A percentile compares a stretch with the other conserved stretches of the same genome.
phyloP scores from a whole-genome alignment of 2,888 invertebrate genomes.

The Hipparchia semele region DNA sequence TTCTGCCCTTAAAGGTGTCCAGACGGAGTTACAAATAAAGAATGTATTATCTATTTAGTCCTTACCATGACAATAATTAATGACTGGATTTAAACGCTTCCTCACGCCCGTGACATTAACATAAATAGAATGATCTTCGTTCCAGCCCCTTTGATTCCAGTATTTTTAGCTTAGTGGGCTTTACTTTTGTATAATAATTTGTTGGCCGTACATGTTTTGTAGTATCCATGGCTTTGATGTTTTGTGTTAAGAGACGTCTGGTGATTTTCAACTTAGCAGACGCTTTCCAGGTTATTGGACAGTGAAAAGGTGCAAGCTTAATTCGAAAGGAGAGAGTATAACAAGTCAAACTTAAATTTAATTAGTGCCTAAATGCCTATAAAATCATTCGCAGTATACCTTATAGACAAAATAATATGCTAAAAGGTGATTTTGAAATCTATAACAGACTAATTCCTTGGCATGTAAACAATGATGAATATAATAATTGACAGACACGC shows the following conservation, averaged over 20 bases:
- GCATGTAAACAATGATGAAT: conserved; percentile 9
- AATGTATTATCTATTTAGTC: conserved; percentile 82
- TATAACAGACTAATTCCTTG: not conserved
- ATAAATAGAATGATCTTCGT: conserved; percentile 81
- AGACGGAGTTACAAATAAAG: conserved; percentile 75
- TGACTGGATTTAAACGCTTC: conserved; percentile 83
- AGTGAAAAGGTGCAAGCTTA: conserved; percentile 17
- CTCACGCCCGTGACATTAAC: conserved; percentile 83
- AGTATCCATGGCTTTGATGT: conserved; percentile 78
- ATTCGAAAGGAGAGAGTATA: conserved; percentile 6
- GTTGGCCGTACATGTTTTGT: conserved; percentile 63
- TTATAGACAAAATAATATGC: not conserved
- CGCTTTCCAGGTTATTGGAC: conserved; percentile 37
- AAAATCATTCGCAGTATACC: not conserved
- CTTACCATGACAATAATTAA: conserved; percentile 82
- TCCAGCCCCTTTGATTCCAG: conserved; percentile 78
- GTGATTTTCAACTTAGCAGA: conserved; percentile 70
- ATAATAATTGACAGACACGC: conserved; percentile 19
- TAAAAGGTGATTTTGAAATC: not conserved
- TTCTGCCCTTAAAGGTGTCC: conserved; percentile 68
- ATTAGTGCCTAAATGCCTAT: not conserved
- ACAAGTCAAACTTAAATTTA: not conserved
- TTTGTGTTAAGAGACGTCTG: conserved; percentile 72
- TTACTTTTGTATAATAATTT: conserved; percentile 79
- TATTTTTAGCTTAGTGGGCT: conserved; percentile 78